Conservation (phyloP, 37 sponge, comb jelly and placozoan species). For the Agelas oroides region DNA sequence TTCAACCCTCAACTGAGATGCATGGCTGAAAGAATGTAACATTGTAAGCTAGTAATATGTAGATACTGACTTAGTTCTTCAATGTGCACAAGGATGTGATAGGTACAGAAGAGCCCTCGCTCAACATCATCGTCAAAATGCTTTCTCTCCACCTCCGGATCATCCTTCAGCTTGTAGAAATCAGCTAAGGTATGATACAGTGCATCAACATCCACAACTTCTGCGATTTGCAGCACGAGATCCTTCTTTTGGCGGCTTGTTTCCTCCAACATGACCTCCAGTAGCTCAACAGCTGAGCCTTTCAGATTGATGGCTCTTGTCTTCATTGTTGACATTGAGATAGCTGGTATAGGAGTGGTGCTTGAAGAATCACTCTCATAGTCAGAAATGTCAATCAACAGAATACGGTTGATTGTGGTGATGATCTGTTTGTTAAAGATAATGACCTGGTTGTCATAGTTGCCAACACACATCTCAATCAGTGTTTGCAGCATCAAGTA, state of each 20-base stretch:
- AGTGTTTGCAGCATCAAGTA: conserved; percentile 56
- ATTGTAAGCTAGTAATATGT: no score
- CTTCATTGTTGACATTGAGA: neutral
- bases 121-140: conserved; percentile 50
- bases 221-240: conserved; percentile 16
- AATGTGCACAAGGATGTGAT: conserved; percentile 37
- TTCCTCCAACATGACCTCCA: conserved; percentile 60
- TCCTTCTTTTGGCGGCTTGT: conserved; percentile 26
- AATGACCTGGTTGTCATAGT: conserved; percentile 49
- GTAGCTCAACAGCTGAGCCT: conserved; percentile 42
- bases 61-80: no score
- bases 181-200: conserved; percentile 8
- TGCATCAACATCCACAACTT: neutral
- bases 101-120: conserved; percentile 45
- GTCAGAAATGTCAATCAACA: conserved; percentile 6
- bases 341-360: no score
- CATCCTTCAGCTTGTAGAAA: conserved; percentile 38
- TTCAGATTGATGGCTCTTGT: conserved; percentile 1
- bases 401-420: conserved; percentile 55
- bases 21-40: no score
- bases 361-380: no score
- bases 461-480: conserved; percentile 65
- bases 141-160: conserved; percentile 32
- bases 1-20: no score
- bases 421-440: conserved; percentile 60